These are phyloP conservation scores for Linepithema humile DNA, from an alignment of 1,140 invertebrate species.

Conservation along the genomic window DNA sequence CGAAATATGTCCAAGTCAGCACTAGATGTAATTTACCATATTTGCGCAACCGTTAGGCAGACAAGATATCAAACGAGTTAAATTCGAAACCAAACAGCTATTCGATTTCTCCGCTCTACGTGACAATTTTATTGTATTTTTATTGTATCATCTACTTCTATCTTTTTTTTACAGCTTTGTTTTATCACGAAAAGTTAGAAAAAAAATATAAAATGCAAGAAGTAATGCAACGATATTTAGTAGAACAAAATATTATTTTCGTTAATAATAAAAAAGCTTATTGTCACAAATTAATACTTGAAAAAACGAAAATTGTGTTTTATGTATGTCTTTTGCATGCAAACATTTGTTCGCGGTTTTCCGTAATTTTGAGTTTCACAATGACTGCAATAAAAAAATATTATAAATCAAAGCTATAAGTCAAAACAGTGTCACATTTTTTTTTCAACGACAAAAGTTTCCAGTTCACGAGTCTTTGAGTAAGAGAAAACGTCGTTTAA, in stretches of 20 bases:
- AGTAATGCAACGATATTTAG: not conserved
- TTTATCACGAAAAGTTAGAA: not conserved
- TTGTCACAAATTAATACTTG: not conserved
- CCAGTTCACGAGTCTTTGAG: not conserved
- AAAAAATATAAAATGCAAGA: no score
- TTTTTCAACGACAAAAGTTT: not conserved
- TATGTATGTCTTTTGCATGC: not conserved
- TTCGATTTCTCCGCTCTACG: not conserved
- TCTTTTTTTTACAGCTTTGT: not conserved
- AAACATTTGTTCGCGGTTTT: not conserved
- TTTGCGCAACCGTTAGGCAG: conserved; percentile 13
- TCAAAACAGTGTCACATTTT: not conserved
- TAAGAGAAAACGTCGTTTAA: not conserved
- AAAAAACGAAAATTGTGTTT: not conserved
- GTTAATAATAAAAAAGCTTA: not conserved
- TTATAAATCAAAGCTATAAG: not conserved
- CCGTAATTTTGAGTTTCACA: not conserved
- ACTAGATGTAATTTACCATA: not conserved
- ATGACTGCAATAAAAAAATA: not conserved
- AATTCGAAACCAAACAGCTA: not conserved
- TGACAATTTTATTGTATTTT: not conserved
- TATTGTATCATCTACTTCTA: not conserved
- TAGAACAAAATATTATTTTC: not conserved
- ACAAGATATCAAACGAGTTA: not conserved
- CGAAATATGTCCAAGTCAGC: not conserved